A percentile compares a stretch with the other conserved stretches of the same genome.
Conservation (phyloP, 2,797 vertebrate species). For the Myotis vivesi region DNA sequence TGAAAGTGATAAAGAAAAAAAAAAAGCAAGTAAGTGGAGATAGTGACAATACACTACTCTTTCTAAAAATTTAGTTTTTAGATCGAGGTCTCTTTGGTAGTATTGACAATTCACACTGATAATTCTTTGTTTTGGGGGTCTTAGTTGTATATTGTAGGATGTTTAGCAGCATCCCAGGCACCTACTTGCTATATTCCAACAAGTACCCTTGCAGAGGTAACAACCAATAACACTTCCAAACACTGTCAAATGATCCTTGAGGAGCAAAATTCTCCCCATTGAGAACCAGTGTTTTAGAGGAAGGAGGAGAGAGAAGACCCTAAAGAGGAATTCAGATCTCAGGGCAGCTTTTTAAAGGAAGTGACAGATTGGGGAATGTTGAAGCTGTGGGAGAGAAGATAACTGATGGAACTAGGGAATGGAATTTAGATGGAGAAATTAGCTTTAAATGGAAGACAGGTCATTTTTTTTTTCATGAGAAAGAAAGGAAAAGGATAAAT, state of each 20-base stretch:
- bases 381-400: background rate
- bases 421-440: background rate
- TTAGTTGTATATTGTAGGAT: background rate
- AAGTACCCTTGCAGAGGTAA: background rate
- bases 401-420: background rate
- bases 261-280: background rate
- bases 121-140: background rate
- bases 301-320: background rate
- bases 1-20: background rate
- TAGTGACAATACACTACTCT: background rate
- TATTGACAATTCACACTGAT: background rate
- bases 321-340: background rate
- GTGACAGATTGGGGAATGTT: slow-evolving; percentile 3
- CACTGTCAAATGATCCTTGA: background rate
- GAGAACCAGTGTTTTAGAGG: background rate
- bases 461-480: background rate
- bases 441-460: background rate
- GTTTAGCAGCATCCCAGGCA: background rate
- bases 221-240: background rate
- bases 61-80: background rate
- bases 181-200: background rate
- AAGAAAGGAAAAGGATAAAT: background rate
- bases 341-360: slow-evolving; percentile 21
- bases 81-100: background rate
- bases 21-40: background rate